These are phyloP conservation scores for Noctua pronuba DNA, from an alignment of 2,888 invertebrate species.

Conservation along the genomic window DNA sequence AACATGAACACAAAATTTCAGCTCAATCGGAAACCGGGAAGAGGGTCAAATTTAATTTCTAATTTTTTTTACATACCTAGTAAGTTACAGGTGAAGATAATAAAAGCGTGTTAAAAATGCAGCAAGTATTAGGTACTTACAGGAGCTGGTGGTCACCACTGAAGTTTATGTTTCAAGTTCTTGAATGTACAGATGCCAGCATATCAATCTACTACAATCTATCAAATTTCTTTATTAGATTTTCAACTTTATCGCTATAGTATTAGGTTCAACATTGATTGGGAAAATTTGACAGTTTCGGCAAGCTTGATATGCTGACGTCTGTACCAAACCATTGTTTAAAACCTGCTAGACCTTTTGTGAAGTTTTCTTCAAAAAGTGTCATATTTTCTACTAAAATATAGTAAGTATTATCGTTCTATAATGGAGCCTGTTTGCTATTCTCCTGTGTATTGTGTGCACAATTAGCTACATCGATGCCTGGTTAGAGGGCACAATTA, in stretches of 20 bases:
- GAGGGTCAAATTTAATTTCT: too few relatives aligned
- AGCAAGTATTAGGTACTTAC: accelerated
- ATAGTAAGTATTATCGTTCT: not conserved
- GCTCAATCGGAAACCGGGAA: too few relatives aligned
- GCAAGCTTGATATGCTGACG: too few relatives aligned
- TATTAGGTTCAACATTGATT: too few relatives aligned
- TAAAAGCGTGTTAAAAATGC: not conserved
- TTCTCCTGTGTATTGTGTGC: constrained; percentile 44
- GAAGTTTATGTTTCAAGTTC: not conserved
- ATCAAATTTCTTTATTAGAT: too few relatives aligned
- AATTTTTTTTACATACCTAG: too few relatives aligned
- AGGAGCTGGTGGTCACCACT: not conserved
- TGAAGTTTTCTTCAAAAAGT: not conserved
- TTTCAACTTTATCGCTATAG: too few relatives aligned
- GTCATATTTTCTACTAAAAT: not conserved
- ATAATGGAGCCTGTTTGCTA: constrained; percentile 29
- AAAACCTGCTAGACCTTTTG: not conserved
- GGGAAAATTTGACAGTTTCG: too few relatives aligned
- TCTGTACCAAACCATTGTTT: not conserved
- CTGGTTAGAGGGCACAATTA: constrained; percentile 47
- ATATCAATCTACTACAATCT: too few relatives aligned
- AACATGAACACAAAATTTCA: too few relatives aligned
- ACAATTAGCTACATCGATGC: constrained; percentile 55
- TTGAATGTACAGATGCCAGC: too few relatives aligned
- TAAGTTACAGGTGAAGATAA: too few relatives aligned